phyloP scores from a whole-genome alignment of 1,140 invertebrate genomes.

The Leptinotarsa undecemlineata region DNA sequence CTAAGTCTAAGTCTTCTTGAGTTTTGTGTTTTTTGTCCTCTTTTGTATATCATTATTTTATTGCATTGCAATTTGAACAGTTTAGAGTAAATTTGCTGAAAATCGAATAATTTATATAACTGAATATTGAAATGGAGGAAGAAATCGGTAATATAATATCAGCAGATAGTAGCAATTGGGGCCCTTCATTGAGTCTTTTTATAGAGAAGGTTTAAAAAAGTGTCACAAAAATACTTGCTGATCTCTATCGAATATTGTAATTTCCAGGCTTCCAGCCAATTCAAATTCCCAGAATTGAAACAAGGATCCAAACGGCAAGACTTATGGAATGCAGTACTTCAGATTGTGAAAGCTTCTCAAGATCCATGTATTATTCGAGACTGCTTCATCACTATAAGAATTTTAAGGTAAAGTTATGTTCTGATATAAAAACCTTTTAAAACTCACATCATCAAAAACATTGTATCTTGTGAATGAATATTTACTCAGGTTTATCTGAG shows the following conservation, averaged over 20 bases:
- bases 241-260: not conserved
- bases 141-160: conserved; percentile 1
- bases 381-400: conserved; percentile 61
- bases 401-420: conserved; percentile 58
- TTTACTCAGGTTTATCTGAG: not conserved
- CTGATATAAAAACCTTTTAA: not conserved
- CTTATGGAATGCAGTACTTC: conserved; percentile 62
- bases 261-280: not conserved
- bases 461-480: conserved; percentile 23
- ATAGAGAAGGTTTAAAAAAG: conserved; percentile 4
- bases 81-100: no score
- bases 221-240: not conserved
- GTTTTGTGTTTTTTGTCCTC: no score
- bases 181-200: not conserved
- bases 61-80: no score
- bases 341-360: conserved; percentile 55
- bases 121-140: not conserved
- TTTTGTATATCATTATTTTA: no score
- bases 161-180: not conserved
- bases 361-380: conserved; percentile 54
- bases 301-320: conserved; percentile 41
- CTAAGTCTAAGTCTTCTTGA: no score
- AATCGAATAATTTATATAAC: no score
- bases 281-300: conserved; percentile 12
- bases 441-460: conserved; percentile 6